Conservation (phyloP, 2,797 vertebrate genomes). For the Tympanoctomys barrerae region DNA sequence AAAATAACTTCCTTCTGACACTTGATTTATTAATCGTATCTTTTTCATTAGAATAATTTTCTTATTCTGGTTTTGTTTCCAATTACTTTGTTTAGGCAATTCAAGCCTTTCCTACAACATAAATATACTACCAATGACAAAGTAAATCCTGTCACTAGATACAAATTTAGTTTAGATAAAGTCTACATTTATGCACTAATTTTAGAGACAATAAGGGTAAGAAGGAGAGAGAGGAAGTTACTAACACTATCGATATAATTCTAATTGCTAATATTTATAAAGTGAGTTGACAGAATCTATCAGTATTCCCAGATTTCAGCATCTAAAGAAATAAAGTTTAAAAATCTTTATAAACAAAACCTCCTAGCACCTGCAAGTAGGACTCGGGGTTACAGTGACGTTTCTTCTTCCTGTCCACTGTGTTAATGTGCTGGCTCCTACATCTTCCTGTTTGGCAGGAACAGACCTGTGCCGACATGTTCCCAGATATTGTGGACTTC, state of each 20-base stretch:
- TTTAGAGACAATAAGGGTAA: background rate
- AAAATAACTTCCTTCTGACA: conserved; percentile 26
- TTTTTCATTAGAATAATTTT: conserved; percentile 17
- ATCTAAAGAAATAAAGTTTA: conserved; percentile 28
- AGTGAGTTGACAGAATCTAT: conserved; percentile 34
- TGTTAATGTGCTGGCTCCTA: too few species aligned
- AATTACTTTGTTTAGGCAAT: conserved; percentile 4
- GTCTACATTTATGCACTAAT: background rate
- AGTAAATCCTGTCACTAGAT: background rate
- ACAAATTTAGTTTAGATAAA: conserved; percentile 45
- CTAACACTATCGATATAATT: background rate
- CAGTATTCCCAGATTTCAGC: background rate
- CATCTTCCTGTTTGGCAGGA: background rate
- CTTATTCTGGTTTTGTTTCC: conserved; percentile 38
- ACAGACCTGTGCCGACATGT: background rate
- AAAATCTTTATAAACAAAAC: background rate
- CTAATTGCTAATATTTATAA: background rate
- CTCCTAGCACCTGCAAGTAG: background rate
- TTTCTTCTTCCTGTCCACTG: background rate
- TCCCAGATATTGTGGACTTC: background rate
- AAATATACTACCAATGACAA: background rate
- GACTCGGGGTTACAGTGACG: background rate
- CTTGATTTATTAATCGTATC: background rate
- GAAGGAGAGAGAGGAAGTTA: background rate
- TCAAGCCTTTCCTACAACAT: conserved; percentile 16